Percentiles rank a stretch among this genome's conserved stretches.
phyloP scores from a whole-genome alignment of 2,888 invertebrate species.

The Argyra leucocephala region DNA sequence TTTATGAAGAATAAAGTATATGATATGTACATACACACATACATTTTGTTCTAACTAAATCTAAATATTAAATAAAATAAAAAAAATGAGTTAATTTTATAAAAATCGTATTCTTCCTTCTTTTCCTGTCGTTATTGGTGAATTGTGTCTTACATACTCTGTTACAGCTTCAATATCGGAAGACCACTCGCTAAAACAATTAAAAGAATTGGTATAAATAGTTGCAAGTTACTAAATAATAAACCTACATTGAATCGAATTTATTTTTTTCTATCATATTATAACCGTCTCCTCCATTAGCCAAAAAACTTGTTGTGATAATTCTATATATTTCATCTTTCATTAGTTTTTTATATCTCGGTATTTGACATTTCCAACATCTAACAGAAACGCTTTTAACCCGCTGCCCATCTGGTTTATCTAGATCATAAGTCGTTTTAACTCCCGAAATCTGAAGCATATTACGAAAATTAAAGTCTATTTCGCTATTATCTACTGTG shows the following conservation, averaged over 20 bases:
- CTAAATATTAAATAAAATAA: constrained; percentile 20
- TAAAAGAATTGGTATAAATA: background rate
- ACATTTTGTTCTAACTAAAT: too few relatives aligned
- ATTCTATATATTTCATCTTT: constrained; percentile 52
- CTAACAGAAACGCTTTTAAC: constrained; percentile 49
- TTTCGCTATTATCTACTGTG: background rate
- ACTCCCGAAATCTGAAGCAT: constrained; percentile 52
- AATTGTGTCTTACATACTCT: constrained; percentile 25
- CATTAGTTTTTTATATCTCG: constrained; percentile 53
- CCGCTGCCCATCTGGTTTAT: constrained; percentile 49
- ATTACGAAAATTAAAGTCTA: constrained; percentile 31
- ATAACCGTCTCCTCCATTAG: constrained; percentile 62
- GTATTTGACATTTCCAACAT: constrained; percentile 56
- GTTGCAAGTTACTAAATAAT: background rate
- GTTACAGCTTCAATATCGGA: constrained; percentile 32
- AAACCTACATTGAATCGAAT: constrained; percentile 34
- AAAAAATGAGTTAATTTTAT: constrained; percentile 18
- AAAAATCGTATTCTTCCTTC: constrained; percentile 29
- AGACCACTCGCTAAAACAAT: background rate
- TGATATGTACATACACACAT: too few relatives aligned
- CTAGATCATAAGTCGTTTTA: constrained; percentile 48
- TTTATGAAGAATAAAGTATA: too few relatives aligned
- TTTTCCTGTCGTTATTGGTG: constrained; percentile 29
- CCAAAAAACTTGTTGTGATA: constrained; percentile 52
- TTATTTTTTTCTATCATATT: constrained; percentile 41